These are phyloP conservation scores for Pterocles gutturalis DNA, from an alignment of 2,113 vertebrate genomes.

Conservation along the genomic window DNA sequence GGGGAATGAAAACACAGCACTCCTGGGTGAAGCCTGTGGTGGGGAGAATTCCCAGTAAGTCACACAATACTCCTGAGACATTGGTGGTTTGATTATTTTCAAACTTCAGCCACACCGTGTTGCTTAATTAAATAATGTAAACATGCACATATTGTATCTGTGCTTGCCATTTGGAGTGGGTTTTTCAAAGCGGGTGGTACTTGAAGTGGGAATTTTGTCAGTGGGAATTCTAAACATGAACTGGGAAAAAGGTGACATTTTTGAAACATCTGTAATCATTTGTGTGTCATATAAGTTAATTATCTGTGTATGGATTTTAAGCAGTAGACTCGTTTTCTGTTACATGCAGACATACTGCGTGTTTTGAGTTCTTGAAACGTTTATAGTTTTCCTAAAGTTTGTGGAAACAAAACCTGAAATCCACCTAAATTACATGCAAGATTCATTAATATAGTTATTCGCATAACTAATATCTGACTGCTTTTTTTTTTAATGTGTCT, in stretches of 20 bases:
- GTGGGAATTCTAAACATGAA: conserved; percentile 9
- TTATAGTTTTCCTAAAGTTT: conserved; percentile 15
- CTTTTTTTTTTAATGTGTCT: neutral
- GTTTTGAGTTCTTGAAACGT: conserved; percentile 46
- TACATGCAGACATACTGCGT: neutral
- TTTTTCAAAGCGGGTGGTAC: neutral
- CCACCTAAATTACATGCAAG: neutral
- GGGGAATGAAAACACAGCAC: neutral
- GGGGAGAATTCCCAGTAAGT: neutral
- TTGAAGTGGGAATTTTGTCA: neutral
- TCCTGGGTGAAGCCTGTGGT: neutral
- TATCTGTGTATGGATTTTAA: conserved; percentile 62
- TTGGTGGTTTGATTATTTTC: neutral
- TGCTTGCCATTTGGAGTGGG: neutral
- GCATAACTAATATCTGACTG: neutral
- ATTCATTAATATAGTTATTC: neutral
- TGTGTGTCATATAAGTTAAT: conserved; percentile 51
- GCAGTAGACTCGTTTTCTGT: conserved; percentile 45
- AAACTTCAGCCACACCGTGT: neutral
- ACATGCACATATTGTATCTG: neutral
- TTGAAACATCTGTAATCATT: conserved; percentile 73
- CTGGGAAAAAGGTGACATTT: conserved; percentile 48
- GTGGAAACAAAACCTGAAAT: conserved; percentile 14
- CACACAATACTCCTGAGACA: neutral
- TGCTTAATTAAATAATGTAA: conserved; percentile 5